Percentiles rank a stretch among this genome's conserved stretches.
Conservation (phyloP, 2,888 invertebrate genomes). For the Rhimphoctona megacephalus region DNA sequence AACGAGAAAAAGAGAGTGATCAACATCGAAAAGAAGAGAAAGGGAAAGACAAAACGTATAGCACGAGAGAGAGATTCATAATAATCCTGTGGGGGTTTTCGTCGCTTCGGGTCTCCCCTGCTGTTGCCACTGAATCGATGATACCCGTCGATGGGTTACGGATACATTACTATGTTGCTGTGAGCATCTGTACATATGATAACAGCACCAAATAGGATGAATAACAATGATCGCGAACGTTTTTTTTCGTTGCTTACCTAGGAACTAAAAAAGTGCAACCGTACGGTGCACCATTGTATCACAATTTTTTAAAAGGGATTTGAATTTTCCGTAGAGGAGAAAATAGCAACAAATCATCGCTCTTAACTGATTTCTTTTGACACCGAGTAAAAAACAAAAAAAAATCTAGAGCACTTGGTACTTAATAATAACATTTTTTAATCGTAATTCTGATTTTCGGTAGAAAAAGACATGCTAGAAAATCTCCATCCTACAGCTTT, state of each 20-base stretch:
- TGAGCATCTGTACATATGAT: slow-evolving; percentile 34
- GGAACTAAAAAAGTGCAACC: not conserved
- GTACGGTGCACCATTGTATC: not conserved
- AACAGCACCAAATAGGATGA: not conserved
- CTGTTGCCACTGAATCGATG: slow-evolving; percentile 57
- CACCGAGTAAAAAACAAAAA: no score
- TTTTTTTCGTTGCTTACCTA: not conserved
- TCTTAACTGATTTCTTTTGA: no score
- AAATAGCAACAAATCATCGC: not conserved
- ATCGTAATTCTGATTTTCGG: no score
- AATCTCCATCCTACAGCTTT: no score
- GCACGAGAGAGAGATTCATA: slow-evolving; percentile 67
- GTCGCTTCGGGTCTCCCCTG: slow-evolving; percentile 75
- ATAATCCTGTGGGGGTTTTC: slow-evolving; percentile 81
- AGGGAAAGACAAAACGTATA: slow-evolving; percentile 19
- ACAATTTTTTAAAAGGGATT: not conserved
- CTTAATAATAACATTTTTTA: no score
- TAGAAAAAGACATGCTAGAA: no score
- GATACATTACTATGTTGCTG: slow-evolving; percentile 65
- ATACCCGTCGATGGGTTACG: slow-evolving; percentile 71
- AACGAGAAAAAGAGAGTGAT: slow-evolving; percentile 1
- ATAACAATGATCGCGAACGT: not conserved
- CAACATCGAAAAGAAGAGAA: not conserved
- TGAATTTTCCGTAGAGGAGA: not conserved
- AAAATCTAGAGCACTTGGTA: no score